Percentiles rank a stretch among this genome's conserved stretches.
Conservation (phyloP, 2,113 vertebrate species). For the Muntiacus reevesi region DNA sequence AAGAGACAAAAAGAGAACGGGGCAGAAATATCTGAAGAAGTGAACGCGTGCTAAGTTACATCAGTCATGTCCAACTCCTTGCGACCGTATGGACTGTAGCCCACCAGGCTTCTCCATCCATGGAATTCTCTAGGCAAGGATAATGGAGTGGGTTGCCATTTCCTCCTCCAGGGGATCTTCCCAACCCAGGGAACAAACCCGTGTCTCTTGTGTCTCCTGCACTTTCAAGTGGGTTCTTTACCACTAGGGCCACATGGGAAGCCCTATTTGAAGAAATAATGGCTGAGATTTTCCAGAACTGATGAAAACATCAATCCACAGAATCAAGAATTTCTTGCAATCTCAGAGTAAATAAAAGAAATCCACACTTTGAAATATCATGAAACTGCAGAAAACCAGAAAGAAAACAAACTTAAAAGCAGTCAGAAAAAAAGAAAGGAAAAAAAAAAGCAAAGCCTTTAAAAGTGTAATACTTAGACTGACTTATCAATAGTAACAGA, state of each 20-base stretch:
- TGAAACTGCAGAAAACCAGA: constrained; percentile 12
- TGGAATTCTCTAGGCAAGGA: neutral
- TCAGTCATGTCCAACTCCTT: neutral
- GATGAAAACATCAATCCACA: constrained; percentile 19
- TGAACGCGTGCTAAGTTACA: neutral
- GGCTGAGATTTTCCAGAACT: neutral
- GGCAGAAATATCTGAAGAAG: neutral
- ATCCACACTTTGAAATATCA: neutral
- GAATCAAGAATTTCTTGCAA: constrained; percentile 9
- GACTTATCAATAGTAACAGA: neutral
- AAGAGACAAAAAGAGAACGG: neutral
- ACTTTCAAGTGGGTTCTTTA: neutral
- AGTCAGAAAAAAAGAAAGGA: neutral
- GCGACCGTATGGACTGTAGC: neutral
- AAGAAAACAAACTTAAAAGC: neutral
- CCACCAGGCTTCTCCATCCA: neutral
- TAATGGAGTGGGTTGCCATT: neutral
- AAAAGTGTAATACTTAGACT: neutral
- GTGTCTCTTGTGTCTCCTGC: neutral
- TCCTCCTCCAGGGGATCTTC: neutral
- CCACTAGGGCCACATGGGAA: neutral
- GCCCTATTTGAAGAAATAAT: neutral
- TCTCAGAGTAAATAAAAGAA: constrained; percentile 32
- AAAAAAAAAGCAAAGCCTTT: neutral
- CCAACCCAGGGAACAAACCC: neutral